Evolutionary conservation across 2,888 invertebrate species (phyloP).

Genomic region (Glaucopsyche alexis): DNA sequence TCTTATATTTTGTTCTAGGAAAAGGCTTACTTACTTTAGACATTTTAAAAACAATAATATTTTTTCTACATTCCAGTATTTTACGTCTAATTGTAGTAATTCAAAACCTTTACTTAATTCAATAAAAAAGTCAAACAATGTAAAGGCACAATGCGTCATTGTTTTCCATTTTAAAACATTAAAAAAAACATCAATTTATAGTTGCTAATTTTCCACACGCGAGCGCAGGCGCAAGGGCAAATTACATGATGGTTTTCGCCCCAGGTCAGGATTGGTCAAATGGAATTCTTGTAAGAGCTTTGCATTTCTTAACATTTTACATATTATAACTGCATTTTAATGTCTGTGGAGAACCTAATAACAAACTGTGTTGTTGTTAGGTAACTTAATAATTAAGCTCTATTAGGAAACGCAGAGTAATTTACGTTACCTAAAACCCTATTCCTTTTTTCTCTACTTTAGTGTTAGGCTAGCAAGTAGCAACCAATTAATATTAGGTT

Average conservation of each 20-base stretch:
- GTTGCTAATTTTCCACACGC: conserved; percentile 57
- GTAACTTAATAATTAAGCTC: not conserved
- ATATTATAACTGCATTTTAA: conserved; percentile 22
- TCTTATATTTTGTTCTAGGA: too few relatives aligned
- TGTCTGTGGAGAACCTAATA: not conserved
- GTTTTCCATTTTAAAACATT: conserved; percentile 20
- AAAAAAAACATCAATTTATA: conserved; percentile 47
- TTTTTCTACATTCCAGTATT: too few relatives aligned
- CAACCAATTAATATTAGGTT: too few relatives aligned
- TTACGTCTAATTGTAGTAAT: not conserved
- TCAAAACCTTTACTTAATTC: not conserved
- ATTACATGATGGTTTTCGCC: conserved; percentile 54
- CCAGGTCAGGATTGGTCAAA: conserved; percentile 50
- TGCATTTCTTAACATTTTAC: conserved; percentile 32
- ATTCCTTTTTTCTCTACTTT: not conserved
- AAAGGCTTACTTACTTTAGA: too few relatives aligned
- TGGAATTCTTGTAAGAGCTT: conserved; percentile 42
- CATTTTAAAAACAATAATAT: too few relatives aligned
- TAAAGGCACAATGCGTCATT: not conserved
- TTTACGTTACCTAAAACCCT: not conserved
- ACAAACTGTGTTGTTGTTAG: not conserved
- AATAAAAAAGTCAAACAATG: not conserved
- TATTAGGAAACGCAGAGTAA: not conserved
- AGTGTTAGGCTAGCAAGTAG: not conserved
- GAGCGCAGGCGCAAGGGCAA: conserved; percentile 54